phyloP scores from a whole-genome alignment of 64 coral and sea anemone species.

The Stylophora pistillata region DNA sequence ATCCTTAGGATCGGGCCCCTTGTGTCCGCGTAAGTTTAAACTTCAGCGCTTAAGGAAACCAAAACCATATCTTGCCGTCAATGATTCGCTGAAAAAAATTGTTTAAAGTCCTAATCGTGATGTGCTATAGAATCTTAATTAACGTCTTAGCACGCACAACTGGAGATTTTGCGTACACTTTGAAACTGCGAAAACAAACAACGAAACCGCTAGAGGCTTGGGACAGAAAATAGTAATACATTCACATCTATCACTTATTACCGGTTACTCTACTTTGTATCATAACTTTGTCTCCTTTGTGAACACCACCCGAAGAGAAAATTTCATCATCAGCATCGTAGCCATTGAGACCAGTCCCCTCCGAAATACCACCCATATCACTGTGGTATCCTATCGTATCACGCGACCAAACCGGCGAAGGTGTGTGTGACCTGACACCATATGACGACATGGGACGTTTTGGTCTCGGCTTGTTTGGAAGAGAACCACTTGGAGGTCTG shows the following conservation, averaged over 20 bases:
- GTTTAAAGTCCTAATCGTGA: no score
- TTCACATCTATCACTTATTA: background rate
- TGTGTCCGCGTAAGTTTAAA: no score
- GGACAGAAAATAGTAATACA: background rate
- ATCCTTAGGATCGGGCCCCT: no score
- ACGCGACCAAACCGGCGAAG: conserved; percentile 11
- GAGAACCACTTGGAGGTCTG: conserved; percentile 10
- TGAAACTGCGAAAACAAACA: no score
- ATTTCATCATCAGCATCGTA: conserved; percentile 68
- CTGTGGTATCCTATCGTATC: conserved; percentile 54
- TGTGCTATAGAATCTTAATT: no score
- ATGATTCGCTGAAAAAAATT: no score
- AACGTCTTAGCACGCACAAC: no score
- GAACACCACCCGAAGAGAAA: conserved; percentile 60
- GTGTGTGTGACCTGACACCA: conserved; percentile 58
- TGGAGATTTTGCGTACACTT: no score
- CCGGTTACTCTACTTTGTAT: conserved; percentile 86
- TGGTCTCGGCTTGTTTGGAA: conserved; percentile 28
- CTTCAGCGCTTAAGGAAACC: no score
- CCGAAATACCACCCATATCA: conserved; percentile 36
- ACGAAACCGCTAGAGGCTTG: no score
- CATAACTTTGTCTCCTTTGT: conserved; percentile 87
- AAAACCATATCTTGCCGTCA: no score
- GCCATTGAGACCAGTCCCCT: conserved; percentile 7
- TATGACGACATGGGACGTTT: conserved; percentile 86